These are phyloP conservation scores for Dinomys branickii DNA, from an alignment of 2,113 vertebrate species.

Conservation along the genomic window DNA sequence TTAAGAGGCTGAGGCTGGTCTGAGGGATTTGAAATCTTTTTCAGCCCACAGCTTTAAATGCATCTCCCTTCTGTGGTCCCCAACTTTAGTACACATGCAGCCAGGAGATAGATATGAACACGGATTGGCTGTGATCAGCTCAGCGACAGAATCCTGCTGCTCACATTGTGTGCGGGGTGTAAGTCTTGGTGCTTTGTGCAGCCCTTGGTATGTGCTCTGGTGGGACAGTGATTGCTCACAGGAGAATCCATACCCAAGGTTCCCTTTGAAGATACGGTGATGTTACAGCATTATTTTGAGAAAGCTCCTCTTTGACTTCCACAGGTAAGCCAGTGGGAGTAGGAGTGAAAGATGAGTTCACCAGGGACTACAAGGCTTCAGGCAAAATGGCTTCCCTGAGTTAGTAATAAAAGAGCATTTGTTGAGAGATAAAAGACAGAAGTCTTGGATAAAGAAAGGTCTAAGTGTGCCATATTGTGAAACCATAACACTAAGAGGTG, in stretches of 20 bases:
- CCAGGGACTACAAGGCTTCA: background rate
- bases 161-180: background rate
- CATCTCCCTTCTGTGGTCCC: background rate
- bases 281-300: background rate
- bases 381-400: background rate
- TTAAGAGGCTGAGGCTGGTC: background rate
- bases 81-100: background rate
- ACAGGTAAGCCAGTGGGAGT: background rate
- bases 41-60: background rate
- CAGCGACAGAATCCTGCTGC: background rate
- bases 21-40: background rate
- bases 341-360: background rate
- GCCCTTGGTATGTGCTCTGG: background rate
- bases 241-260: background rate
- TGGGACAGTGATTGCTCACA: background rate
- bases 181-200: background rate
- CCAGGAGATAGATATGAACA: background rate
- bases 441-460: background rate
- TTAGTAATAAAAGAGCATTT: background rate
- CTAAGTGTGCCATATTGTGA: background rate
- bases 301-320: background rate
- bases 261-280: background rate
- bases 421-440: background rate
- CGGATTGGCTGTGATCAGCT: background rate
- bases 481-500: background rate